Base-by-base conservation (phyloP, 2,797 vertebrate species). In the Pangasius macronema region DNA sequence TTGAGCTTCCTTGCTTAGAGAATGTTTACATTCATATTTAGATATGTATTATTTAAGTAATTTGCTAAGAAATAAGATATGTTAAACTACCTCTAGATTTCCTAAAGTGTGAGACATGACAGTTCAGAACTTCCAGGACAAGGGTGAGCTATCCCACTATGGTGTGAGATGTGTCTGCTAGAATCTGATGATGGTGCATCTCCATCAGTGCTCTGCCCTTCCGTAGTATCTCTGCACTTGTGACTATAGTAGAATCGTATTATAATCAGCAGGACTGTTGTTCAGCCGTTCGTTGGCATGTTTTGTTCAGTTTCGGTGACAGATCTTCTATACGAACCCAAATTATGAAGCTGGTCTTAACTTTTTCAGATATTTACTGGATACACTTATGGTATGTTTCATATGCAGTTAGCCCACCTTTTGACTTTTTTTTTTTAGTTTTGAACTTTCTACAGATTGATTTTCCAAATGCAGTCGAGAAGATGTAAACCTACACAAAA, bases 41-140 rank as follows among this genome's bases (percentile, higher is more conserved):
- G 14, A 75, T n/a, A 53, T 11, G 8, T 61, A 53, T 30, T 20
- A 49, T 67, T 59, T 16, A 9, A 55, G 24, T 33, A 36, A 72
- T 85, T 84, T 80, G n/a, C 39, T 84, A 79, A n/a, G 63, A 36
- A 57, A 18, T 42, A n/a, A 14, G 10, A 61, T 59, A 11, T 39
- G 20, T 53, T 73, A 22, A 81, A 61, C 83, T 88, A 88, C 87
- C 87, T 88, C 87, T 80, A 80, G 72, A 36, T 75, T 75, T 73
- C 70, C 46, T 39, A 30, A 76, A 22, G 30, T 53, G 46, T 75
- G 30, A 83, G 18, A 49, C 24, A 76, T 77, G 85, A 73, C 68
- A 5, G 51, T 83, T 49, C 24, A 65, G 80, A 30, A 55, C 24
- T 27, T 42, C 20, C 5, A 59, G 36, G 49, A 53, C 33, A 59